phyloP scores from a whole-genome alignment of 1,140 invertebrate species.

The Mactra quadrangularis region DNA sequence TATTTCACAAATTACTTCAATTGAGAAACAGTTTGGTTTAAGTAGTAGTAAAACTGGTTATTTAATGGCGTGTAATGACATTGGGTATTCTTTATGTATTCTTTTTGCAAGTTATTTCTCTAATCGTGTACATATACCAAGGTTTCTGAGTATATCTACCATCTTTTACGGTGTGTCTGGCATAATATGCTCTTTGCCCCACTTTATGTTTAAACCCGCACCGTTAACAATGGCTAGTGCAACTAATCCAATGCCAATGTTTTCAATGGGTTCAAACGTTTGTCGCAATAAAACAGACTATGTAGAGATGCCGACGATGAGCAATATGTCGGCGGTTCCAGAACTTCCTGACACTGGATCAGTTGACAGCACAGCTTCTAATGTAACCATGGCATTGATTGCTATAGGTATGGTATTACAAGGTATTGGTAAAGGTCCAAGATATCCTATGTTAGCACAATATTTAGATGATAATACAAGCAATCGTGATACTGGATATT shows the following conservation, averaged over 20 bases:
- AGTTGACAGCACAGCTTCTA: not conserved
- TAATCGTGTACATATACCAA: slow-evolving; percentile 62
- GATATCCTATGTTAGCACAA: slow-evolving; percentile 66
- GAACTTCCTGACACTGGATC: not conserved
- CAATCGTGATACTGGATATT: slow-evolving; percentile 69
- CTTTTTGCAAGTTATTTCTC: slow-evolving; percentile 67
- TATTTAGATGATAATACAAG: slow-evolving; percentile 75
- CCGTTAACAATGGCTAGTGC: not conserved
- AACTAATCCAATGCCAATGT: not conserved
- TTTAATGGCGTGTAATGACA: slow-evolving; percentile 70
- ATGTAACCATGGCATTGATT: slow-evolving; percentile 56
- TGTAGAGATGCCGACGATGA: not conserved
- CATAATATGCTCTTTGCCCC: slow-evolving; percentile 66
- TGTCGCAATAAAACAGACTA: not conserved
- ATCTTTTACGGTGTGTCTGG: slow-evolving; percentile 70
- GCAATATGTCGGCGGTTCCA: not conserved
- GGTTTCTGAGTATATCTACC: slow-evolving; percentile 56
- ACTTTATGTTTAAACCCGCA: slow-evolving; percentile 60
- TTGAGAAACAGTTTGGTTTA: slow-evolving; percentile 72
- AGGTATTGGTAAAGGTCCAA: slow-evolving; percentile 72
- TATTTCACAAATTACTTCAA: slow-evolving; percentile 67
- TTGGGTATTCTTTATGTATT: slow-evolving; percentile 63
- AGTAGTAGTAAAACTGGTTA: slow-evolving; percentile 66
- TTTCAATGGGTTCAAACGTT: not conserved
- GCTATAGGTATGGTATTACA: slow-evolving; percentile 72